Percentiles rank a stretch among this genome's conserved stretches.
Evolutionary conservation across 2,113 vertebrate species (phyloP).

Genomic region (Pogonocichla stellata): DNA sequence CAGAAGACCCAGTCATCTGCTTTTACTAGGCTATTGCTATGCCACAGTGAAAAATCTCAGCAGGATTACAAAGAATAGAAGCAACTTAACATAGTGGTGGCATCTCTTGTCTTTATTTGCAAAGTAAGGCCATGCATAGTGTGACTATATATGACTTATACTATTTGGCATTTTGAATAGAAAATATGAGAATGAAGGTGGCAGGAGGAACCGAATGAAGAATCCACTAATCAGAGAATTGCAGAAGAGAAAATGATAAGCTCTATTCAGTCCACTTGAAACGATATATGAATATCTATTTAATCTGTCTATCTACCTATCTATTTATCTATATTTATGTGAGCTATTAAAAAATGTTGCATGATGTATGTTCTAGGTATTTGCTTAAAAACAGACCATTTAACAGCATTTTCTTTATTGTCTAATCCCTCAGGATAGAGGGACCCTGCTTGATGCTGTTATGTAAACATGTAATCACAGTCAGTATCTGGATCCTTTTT

Average conservation of each 20-base stretch:
- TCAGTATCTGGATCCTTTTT: neutral
- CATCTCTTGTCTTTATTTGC: neutral
- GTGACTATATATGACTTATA: neutral
- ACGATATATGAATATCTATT: neutral
- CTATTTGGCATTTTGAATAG: neutral
- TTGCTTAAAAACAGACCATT: neutral
- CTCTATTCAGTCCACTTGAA: neutral
- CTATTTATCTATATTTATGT: neutral
- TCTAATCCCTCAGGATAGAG: neutral
- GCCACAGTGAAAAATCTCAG: neutral
- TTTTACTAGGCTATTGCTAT: neutral
- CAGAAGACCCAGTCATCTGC: neutral
- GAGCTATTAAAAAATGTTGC: neutral
- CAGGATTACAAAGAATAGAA: neutral
- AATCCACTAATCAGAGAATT: neutral
- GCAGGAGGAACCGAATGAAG: neutral
- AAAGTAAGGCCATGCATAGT: neutral
- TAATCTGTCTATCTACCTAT: too few relatives aligned
- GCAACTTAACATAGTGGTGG: neutral
- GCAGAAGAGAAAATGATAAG: neutral
- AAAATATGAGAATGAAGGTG: neutral
- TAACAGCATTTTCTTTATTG: neutral
- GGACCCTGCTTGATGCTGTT: neutral
- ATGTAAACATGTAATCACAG: neutral
- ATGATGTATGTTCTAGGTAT: rapidly evolving